phyloP scores from a whole-genome alignment of 2,888 invertebrate species.

The Argyresthia albistria region DNA sequence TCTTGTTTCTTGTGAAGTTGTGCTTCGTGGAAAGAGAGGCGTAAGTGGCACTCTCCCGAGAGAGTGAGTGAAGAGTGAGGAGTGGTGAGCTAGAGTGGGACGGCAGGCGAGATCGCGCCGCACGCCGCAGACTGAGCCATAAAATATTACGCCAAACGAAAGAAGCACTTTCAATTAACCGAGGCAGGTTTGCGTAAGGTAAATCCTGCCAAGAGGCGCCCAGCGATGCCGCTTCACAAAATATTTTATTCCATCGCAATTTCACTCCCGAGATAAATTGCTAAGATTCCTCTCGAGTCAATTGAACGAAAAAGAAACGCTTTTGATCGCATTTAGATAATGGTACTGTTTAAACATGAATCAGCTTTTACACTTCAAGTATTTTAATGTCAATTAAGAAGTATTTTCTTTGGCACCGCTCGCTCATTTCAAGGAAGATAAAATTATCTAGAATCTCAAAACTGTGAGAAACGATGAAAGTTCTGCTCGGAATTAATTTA shows the following conservation, averaged over 20 bases:
- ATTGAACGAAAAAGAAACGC: slow-evolving; percentile 6
- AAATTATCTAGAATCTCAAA: too few species aligned
- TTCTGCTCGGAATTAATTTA: too few species aligned
- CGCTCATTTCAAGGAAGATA: neutral
- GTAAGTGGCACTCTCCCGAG: slow-evolving; percentile 34
- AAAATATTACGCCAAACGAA: slow-evolving; percentile 65
- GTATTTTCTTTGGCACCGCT: neutral
- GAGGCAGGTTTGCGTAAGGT: slow-evolving; percentile 59
- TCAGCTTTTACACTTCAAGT: neutral
- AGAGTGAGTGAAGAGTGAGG: slow-evolving; percentile 31
- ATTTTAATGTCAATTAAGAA: too few species aligned
- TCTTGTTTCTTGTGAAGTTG: slow-evolving; percentile 44
- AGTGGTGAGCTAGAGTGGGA: slow-evolving; percentile 38
- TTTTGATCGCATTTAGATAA: slow-evolving; percentile 6
- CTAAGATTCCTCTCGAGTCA: slow-evolving; percentile 10
- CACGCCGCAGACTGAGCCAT: slow-evolving; percentile 35
- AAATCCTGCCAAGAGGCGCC: slow-evolving; percentile 48
- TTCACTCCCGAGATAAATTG: slow-evolving; percentile 14
- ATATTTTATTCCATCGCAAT: slow-evolving; percentile 28
- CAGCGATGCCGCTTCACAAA: slow-evolving; percentile 31
- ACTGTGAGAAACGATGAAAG: too few species aligned
- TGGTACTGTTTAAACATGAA: slow-evolving; percentile 4
- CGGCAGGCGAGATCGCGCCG: slow-evolving; percentile 20
- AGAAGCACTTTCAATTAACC: slow-evolving; percentile 67
- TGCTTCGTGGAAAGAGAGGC: slow-evolving; percentile 28